Base-by-base conservation (phyloP, 2,113 vertebrate species). In the Calcarius ornatus region DNA sequence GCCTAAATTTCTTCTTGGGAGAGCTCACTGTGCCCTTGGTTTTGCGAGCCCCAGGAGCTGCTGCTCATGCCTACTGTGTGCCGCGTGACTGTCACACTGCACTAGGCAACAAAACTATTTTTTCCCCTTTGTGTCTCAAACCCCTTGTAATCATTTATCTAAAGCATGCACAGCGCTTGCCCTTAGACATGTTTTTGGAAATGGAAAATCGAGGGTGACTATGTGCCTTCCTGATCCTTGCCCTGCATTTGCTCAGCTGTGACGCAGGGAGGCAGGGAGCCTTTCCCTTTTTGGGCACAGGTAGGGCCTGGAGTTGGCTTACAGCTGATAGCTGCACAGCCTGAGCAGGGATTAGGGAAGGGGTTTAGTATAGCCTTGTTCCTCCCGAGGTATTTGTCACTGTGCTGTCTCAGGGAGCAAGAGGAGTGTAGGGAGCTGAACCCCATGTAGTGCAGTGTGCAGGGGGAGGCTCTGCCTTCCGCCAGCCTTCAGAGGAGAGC, bases 71-170 rank as follows among this genome's bases (percentile, higher is more conserved):
- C 22, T 24, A 15, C 75, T 73, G 37, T 4, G 0, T 0, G 4
- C 83, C 70, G 1, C 0, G 16, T 91, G 94, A 90, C 63, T 43
- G 66, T 88, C 90, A 54, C 61, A 22, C 75, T 82, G 45, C 24
- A 38, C 81, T 69, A 72, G 81, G 87, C 87, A 86, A 31, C 73
- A 47, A 16, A 81, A 82, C 77, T 92, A 37, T 87, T 92, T 89
- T 83, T 88, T 86, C 86, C 86, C 60, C 72, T 88, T 93, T 84
- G 82, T 91, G 47, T 92, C 91, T 92, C 64, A 38, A 90, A 25
- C 69, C 79, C 71, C 83, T 78, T 91, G 83, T 81, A 95, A 96
- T 91, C 60, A 60, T 94, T 95, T 81, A 86, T 94, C 88, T 81
- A 12, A 59, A 81, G 83, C 40, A 50, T 0, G 2, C 30, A 25